phyloP scores from a whole-genome alignment of 2,888 invertebrate species.

The Eumerus sabulonum region DNA sequence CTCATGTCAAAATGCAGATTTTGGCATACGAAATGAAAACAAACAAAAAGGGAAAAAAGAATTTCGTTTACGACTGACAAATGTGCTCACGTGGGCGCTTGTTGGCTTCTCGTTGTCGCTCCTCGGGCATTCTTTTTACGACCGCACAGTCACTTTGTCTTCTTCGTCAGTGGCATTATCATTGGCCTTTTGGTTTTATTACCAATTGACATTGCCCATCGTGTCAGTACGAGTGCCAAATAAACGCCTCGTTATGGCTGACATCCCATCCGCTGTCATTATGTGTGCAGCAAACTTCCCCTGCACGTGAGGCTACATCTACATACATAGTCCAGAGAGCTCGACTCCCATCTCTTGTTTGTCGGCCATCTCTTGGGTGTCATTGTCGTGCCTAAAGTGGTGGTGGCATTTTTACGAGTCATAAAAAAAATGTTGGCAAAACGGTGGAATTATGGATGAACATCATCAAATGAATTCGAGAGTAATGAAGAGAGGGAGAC shows the following conservation, averaged over 20 bases:
- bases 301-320: conserved; percentile 26
- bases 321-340: conserved; percentile 1
- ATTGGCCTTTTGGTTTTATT: conserved; percentile 58
- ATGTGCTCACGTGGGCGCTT: conserved; percentile 20
- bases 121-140: conserved; percentile 18
- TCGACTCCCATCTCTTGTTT: conserved; percentile 19
- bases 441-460: conserved; percentile 62
- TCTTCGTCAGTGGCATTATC: conserved; percentile 52
- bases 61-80: conserved; percentile 33
- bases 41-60: conserved; percentile 3
- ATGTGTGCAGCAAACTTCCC: conserved; percentile 41
- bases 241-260: conserved; percentile 61
- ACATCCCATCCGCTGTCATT: conserved; percentile 21
- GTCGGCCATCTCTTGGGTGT: conserved; percentile 14
- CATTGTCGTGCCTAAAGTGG: conserved; percentile 59
- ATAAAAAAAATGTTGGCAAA: conserved; percentile 64
- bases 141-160: conserved; percentile 50
- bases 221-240: conserved; percentile 53
- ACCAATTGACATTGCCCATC: conserved; percentile 60
- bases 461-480: conserved; percentile 49
- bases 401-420: conserved; percentile 60
- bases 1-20: neutral
- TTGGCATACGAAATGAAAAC: neutral
- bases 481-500: conserved; percentile 1
- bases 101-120: conserved; percentile 2